Percentiles rank a stretch among this genome's conserved stretches.
These are phyloP conservation scores for Tragulus kanchil DNA, from an alignment of 2,113 vertebrate genomes.

Conservation along the genomic window DNA sequence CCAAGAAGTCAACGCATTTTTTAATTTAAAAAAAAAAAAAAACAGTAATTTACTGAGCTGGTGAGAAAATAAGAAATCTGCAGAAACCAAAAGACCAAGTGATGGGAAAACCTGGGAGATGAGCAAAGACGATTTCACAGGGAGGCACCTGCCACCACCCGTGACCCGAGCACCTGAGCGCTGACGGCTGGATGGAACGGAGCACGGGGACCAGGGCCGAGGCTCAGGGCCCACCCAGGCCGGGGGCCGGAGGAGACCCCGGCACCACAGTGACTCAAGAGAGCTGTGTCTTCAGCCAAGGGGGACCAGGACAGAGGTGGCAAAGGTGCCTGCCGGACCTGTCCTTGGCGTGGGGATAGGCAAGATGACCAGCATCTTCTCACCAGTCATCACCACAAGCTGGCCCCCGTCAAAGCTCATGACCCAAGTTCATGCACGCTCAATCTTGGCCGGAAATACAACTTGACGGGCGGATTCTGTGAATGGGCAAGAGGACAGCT, in stretches of 20 bases:
- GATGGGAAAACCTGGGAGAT: not conserved
- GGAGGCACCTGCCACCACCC: not conserved
- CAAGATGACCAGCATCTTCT: not conserved
- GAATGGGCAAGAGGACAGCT: not conserved
- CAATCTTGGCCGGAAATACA: no score
- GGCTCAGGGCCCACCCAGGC: not conserved
- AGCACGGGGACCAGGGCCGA: not conserved
- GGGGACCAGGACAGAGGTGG: not conserved
- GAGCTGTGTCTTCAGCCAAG: not conserved
- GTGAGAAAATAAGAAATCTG: slow-evolving; percentile 6
- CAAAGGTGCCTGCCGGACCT: not conserved
- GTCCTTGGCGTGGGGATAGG: no score
- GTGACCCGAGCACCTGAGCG: not conserved
- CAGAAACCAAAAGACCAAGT: not conserved
- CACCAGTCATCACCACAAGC: not conserved
- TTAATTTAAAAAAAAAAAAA: not conserved
- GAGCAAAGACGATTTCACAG: not conserved
- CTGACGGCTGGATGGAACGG: not conserved
- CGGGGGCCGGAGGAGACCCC: not conserved
- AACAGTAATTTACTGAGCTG: not conserved
- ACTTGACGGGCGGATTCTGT: not conserved
- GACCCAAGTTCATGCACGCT: not conserved
- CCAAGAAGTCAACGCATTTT: not conserved
- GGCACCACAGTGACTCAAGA: not conserved
- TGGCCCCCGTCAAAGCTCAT: not conserved